Evolutionary conservation across 2,113 vertebrate species (phyloP).

Genomic region (Siphamia tubifer): DNA sequence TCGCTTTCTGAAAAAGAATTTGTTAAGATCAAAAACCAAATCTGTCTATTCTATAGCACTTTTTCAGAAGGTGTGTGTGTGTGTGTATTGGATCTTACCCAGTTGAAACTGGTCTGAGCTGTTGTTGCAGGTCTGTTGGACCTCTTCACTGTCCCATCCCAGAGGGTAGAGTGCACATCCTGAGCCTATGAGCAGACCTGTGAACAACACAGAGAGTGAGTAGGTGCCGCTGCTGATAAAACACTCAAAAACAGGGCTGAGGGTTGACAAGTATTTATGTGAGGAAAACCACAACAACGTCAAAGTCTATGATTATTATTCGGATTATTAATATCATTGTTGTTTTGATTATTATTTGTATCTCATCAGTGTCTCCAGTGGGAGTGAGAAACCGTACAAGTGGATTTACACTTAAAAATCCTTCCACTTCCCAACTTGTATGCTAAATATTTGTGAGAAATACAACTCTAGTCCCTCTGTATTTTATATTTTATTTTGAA

Average conservation of each 20-base stretch:
- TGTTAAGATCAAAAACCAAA: neutral
- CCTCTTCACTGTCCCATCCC: conserved; percentile 98
- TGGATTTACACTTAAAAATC: too few relatives aligned
- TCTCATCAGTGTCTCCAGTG: too few relatives aligned
- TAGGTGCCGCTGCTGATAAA: neutral
- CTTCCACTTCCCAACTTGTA: too few relatives aligned
- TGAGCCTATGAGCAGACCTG: conserved; percentile 93
- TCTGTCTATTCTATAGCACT: neutral
- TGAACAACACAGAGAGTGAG: neutral
- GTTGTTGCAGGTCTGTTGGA: conserved; percentile 94
- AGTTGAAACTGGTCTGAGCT: conserved; percentile 92
- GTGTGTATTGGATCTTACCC: conserved; percentile 80
- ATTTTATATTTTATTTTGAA: too few relatives aligned
- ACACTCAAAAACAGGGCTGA: neutral
- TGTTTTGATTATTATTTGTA: too few relatives aligned
- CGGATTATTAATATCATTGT: too few relatives aligned
- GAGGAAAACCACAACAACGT: conserved; percentile 22
- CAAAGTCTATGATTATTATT: too few relatives aligned
- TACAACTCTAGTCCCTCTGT: too few relatives aligned
- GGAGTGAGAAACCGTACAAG: too few relatives aligned
- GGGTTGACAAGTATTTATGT: neutral
- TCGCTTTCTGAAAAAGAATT: neutral
- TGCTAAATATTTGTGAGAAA: too few relatives aligned
- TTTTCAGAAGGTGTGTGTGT: neutral
- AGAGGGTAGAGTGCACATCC: conserved; percentile 96